Evolutionary conservation across 2,797 vertebrate species (phyloP), one percentile per base, ranked within the genome.

Genomic region (Gadopsis marmoratus): DNA sequence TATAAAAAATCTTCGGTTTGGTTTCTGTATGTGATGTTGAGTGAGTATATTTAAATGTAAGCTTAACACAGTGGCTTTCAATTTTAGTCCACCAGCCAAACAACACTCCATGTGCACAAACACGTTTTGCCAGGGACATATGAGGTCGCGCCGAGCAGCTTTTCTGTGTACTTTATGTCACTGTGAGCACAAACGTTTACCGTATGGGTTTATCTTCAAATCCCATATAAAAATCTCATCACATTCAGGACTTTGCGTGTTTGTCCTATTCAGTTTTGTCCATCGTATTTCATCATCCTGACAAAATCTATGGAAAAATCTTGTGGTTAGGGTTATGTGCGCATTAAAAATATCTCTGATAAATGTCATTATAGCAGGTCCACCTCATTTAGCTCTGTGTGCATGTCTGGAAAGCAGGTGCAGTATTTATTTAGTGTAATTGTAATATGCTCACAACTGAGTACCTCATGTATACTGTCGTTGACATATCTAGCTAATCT

Each of bases 401-500:
- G 71, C 35, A n/a, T 47, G 51, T 65, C 41, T 61, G 31, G 58
- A 55, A 31, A 83, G 67, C 70, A 84, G 76, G 41, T 82, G 76
- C 73, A 26, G 45, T 3, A 33, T 86, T 72, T 63, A 83, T 77
- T 81, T 37, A 16, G 65, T 74, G 65, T 66, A 71, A 84, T 63
- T 67, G 62, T 56, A 50, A 68, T 33, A 7, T 35, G 5, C 48
- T 76, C 41, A n/a, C 58, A 70, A 26, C 74, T 23, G 67, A 53
- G 65, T 47, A 23, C 23, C 48, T 71, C 8, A 9, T 35, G 45
- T 68, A 54, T 55, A 83, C 86, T 88, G 81, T 88, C 82, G 66
- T 71, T 9, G 60, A 70, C 54, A 71, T 68, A 67, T 82, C 65
- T 75, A 21, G 71, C 71, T 85, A 47, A 75, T 82, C 81, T 76